A percentile compares a stretch with the other conserved stretches of the same genome.
These are phyloP conservation scores for Dicranocentrus wangi DNA, from an alignment of 2,888 invertebrate genomes.

Conservation along the genomic window DNA sequence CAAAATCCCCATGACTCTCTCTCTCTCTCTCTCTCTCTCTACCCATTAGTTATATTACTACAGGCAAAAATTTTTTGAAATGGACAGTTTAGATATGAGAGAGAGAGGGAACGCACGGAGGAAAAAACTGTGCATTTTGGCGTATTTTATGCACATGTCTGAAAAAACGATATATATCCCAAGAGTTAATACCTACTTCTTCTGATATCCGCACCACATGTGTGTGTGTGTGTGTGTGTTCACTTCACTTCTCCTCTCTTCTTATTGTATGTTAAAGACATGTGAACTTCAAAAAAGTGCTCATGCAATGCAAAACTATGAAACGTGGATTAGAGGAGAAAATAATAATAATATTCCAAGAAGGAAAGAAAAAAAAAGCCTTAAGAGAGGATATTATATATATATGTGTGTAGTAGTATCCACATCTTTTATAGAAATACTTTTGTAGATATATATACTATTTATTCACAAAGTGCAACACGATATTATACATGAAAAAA, in stretches of 20 bases:
- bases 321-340: no score
- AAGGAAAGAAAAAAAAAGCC: neutral
- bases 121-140: neutral
- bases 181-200: no score
- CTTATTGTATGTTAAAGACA: constrained; percentile 12
- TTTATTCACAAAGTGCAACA: constrained; percentile 4
- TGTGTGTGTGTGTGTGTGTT: no score
- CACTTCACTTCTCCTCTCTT: no score
- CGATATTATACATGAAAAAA: constrained; percentile 15
- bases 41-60: neutral
- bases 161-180: no score
- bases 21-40: no score
- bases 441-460: constrained; percentile 1
- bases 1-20: neutral
- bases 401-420: neutral
- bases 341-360: no score
- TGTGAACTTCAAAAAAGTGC: no score
- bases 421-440: neutral
- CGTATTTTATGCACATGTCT: no score
- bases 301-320: no score
- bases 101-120: neutral
- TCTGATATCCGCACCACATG: no score
- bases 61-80: neutral
- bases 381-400: neutral
- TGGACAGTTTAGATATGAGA: constrained; percentile 9